Evolutionary conservation across 2,113 vertebrate genomes (phyloP).

Genomic region (Oceanites oceanicus): DNA sequence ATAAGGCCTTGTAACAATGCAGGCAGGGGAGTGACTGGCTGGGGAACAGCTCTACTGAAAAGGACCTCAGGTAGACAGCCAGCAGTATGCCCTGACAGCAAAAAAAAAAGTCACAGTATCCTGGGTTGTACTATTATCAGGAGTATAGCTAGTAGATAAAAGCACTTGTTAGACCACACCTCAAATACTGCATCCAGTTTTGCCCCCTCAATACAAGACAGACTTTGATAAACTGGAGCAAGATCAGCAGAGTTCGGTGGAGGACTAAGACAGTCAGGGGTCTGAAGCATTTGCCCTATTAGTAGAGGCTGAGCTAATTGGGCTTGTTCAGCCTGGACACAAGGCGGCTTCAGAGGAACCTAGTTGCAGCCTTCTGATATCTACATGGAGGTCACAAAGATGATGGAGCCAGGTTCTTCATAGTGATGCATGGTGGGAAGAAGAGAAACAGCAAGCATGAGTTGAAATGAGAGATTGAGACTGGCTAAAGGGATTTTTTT

Average conservation of each 20-base stretch:
- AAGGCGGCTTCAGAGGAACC: not conserved
- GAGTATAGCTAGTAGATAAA: not conserved
- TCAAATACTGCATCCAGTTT: not conserved
- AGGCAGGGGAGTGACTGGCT: not conserved
- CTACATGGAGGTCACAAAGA: not conserved
- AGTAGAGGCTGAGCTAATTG: not conserved
- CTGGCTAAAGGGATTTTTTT: not conserved
- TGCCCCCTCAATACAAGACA: not conserved
- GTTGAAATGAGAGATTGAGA: not conserved
- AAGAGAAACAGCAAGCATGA: not conserved
- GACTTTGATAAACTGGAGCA: not conserved
- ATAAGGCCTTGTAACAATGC: not conserved
- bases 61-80: not conserved
- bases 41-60: not conserved
- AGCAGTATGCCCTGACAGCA: not conserved
- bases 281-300: not conserved
- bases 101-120: not conserved
- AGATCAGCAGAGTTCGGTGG: not conserved
- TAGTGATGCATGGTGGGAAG: not conserved
- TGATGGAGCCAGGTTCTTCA: fast-evolving
- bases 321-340: not conserved
- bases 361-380: not conserved
- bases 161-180: not conserved
- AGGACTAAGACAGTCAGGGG: not conserved
- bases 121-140: not conserved